Conservation (phyloP, 2,888 invertebrate species). For the Oscheius sp. region DNA sequence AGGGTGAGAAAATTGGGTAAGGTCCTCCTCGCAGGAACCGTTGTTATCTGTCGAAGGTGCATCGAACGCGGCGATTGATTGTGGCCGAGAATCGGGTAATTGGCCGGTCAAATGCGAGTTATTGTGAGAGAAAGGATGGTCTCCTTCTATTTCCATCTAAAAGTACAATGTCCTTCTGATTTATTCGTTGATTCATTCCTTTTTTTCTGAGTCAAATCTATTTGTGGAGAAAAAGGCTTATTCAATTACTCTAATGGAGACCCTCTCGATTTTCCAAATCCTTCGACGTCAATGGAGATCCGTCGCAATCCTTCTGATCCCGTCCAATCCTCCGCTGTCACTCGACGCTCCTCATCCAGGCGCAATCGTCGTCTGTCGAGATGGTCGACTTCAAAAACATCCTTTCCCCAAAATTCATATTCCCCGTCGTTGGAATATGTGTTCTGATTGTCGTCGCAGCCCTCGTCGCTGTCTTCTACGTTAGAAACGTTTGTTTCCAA, state of each 20-base stretch:
- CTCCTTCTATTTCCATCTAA: no score
- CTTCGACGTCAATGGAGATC: conserved; percentile 1
- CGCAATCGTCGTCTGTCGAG: no score
- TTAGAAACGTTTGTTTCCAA: no score
- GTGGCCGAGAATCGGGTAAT: not conserved
- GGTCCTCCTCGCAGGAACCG: no score
- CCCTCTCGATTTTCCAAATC: not conserved
- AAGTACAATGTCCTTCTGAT: no score
- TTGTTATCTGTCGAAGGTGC: conserved; percentile 4
- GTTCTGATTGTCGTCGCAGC: conserved; percentile 39
- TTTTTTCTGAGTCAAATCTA: no score
- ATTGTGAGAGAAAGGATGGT: no score
- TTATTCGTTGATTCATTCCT: no score
- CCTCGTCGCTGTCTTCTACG: conserved; percentile 45
- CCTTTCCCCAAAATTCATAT: conserved; percentile 40
- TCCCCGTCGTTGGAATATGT: conserved; percentile 39
- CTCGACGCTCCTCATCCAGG: not conserved
- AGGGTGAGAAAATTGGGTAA: not conserved
- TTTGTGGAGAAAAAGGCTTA: no score
- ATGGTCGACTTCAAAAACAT: conserved; percentile 44
- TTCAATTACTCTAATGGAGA: no score
- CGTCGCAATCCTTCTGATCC: conserved; percentile 10
- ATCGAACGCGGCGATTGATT: conserved; percentile 13
- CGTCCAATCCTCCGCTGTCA: not conserved
- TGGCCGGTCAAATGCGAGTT: no score